phyloP scores from a whole-genome alignment of 2,797 vertebrate species.

The Galago senegalensis region DNA sequence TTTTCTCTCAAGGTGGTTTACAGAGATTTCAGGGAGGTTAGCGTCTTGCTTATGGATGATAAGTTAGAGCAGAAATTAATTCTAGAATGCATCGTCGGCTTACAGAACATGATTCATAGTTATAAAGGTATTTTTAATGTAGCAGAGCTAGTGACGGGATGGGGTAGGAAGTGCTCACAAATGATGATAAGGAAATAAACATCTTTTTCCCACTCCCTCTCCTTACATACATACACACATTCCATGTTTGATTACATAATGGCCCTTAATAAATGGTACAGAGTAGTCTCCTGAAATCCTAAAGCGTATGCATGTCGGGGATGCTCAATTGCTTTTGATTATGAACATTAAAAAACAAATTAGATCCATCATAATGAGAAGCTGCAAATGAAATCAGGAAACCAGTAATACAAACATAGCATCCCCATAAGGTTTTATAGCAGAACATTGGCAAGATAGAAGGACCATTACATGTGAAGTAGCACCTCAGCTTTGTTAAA shows the following conservation, averaged over 20 bases:
- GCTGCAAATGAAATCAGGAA: background rate
- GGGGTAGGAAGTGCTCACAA: background rate
- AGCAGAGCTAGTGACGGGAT: background rate
- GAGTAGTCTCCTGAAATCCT: slow-evolving; percentile 4
- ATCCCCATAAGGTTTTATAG: background rate
- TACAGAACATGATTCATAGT: background rate
- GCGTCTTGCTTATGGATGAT: background rate
- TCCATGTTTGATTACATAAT: background rate
- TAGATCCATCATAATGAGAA: slow-evolving; percentile 12
- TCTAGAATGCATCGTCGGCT: background rate
- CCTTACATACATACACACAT: background rate
- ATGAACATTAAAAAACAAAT: slow-evolving; percentile 15
- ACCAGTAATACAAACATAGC: background rate
- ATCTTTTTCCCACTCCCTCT: background rate
- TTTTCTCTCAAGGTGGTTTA: background rate
- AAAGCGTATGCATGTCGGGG: background rate
- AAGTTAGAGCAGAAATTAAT: background rate
- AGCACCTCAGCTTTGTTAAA: background rate
- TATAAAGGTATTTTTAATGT: background rate
- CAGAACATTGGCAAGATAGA: background rate
- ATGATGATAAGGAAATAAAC: background rate
- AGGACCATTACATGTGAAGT: background rate
- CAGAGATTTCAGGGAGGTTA: background rate
- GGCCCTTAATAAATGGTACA: slow-evolving; percentile 2
- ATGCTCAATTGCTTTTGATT: background rate